Percentiles rank a stretch among this genome's conserved stretches.
These are phyloP conservation scores for Hirudo medicinalis DNA, from an alignment of 1,140 invertebrate species.

Conservation along the genomic window DNA sequence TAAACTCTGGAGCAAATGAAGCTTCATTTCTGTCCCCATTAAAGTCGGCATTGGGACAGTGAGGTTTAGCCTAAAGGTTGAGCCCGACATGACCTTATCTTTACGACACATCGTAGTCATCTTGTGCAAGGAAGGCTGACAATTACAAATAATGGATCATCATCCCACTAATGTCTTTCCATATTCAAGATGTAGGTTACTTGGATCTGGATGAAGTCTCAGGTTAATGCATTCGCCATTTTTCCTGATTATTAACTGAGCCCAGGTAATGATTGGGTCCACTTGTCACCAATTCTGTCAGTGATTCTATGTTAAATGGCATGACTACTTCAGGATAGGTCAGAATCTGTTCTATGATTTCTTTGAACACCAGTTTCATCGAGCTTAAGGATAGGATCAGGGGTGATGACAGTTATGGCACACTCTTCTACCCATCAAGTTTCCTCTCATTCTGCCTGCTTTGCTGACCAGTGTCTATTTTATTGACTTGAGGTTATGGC, in stretches of 20 bases:
- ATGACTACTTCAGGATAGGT: constrained; percentile 99
- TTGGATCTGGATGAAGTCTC: constrained; percentile 91
- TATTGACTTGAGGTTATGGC: constrained; percentile 94
- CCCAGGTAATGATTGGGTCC: constrained; percentile 98
- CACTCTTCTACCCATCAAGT: constrained; percentile 99
- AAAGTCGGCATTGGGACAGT: constrained; percentile 96
- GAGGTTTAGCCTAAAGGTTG: constrained; percentile 86
- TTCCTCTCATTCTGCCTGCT: constrained; percentile 94
- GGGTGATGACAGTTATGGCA: constrained; percentile 96
- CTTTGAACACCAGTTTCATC: constrained; percentile 86
- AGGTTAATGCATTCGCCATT: constrained; percentile 97
- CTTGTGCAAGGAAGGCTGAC: constrained; percentile 97
- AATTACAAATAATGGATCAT: constrained; percentile 97
- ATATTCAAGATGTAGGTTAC: constrained; percentile 96
- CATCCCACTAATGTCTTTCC: constrained; percentile 91
- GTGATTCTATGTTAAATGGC: constrained; percentile 94
- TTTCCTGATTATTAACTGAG: constrained; percentile 95
- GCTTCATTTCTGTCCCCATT: constrained; percentile 99
- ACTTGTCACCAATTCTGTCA: constrained; percentile 88
- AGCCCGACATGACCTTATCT: constrained; percentile 90
- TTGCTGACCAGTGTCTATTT: constrained; percentile 68
- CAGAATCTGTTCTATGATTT: constrained; percentile 93
- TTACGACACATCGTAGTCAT: constrained; percentile 99
- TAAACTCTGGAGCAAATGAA: constrained; percentile 93
- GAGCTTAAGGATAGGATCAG: constrained; percentile 94